A percentile compares a stretch with the other conserved stretches of the same genome.
Conservation (phyloP, 2,888 invertebrate genomes). For the Omphaloscelis lunosa region DNA sequence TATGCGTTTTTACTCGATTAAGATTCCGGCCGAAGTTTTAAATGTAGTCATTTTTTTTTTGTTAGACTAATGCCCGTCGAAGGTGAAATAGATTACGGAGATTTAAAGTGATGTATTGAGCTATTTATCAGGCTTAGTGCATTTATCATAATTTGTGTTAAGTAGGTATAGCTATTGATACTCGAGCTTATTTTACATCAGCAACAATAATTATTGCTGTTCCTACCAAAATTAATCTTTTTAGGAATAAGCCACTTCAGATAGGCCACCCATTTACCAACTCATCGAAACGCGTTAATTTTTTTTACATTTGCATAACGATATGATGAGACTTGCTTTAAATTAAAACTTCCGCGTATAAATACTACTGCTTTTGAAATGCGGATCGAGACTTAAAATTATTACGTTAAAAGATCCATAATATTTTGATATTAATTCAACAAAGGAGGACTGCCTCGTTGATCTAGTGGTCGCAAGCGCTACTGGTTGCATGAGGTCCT, state of each 20-base stretch:
- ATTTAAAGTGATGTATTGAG: conserved; percentile 17
- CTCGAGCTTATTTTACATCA: too few relatives aligned
- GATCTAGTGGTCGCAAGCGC: too few relatives aligned
- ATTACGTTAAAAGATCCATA: neutral
- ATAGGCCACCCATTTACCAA: conserved; percentile 11
- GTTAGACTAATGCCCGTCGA: neutral
- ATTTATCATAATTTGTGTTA: conserved; percentile 32
- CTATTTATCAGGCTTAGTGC: conserved; percentile 25
- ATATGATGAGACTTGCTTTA: neutral
- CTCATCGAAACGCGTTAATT: neutral
- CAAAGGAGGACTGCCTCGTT: too few relatives aligned
- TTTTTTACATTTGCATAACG: conserved; percentile 13
- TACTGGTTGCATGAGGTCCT: too few relatives aligned
- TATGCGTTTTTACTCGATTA: conserved; percentile 1
- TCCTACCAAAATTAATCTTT: too few relatives aligned
- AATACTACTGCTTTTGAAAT: conserved; percentile 1
- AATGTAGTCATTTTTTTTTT: neutral
- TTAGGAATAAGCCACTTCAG: too few relatives aligned
- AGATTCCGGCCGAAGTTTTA: conserved; percentile 13
- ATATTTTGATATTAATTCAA: neutral
- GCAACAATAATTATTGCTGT: too few relatives aligned
- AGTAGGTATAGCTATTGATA: too few relatives aligned
- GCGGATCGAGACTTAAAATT: neutral
- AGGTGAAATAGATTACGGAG: conserved; percentile 14
- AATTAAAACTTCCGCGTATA: neutral